These are phyloP conservation scores for Nerophis lumbriciformis DNA, from an alignment of 2,113 vertebrate species.

Conservation along the genomic window DNA sequence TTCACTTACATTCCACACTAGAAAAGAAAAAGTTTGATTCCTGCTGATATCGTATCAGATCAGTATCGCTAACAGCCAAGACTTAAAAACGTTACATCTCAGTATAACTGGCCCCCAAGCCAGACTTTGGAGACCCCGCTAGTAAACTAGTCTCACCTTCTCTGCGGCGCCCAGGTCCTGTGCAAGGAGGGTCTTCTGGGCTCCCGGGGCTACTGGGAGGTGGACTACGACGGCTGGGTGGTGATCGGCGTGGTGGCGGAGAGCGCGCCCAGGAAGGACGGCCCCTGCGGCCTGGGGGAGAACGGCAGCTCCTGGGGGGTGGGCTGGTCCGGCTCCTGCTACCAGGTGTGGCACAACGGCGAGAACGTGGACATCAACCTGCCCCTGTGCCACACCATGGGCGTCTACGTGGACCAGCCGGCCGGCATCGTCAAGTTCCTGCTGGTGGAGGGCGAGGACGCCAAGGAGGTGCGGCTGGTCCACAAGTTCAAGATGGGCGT, in stretches of 20 bases:
- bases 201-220: slow-evolving; percentile 72
- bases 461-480: slow-evolving; percentile 59
- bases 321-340: slow-evolving; percentile 71
- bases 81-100: no score
- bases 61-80: no score
- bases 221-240: slow-evolving; percentile 72
- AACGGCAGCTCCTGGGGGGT: slow-evolving; percentile 68
- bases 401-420: slow-evolving; percentile 72
- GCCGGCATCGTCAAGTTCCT: slow-evolving; percentile 70
- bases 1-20: no score
- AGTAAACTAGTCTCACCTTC: neutral
- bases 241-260: slow-evolving; percentile 62
- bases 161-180: slow-evolving; percentile 55
- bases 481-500: slow-evolving; percentile 56
- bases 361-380: slow-evolving; percentile 56
- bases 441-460: slow-evolving; percentile 47
- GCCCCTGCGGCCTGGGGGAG: slow-evolving; percentile 67
- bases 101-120: neutral
- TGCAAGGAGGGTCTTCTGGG: slow-evolving; percentile 67
- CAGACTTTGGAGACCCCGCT: neutral
- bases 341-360: slow-evolving; percentile 70
- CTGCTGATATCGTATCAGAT: no score
- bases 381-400: slow-evolving; percentile 34
- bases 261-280: slow-evolving; percentile 58
- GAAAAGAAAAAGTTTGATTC: no score